Evolutionary conservation across 2,797 vertebrate species (phyloP).

Genomic region (Aselliscus stoliczkanus): DNA sequence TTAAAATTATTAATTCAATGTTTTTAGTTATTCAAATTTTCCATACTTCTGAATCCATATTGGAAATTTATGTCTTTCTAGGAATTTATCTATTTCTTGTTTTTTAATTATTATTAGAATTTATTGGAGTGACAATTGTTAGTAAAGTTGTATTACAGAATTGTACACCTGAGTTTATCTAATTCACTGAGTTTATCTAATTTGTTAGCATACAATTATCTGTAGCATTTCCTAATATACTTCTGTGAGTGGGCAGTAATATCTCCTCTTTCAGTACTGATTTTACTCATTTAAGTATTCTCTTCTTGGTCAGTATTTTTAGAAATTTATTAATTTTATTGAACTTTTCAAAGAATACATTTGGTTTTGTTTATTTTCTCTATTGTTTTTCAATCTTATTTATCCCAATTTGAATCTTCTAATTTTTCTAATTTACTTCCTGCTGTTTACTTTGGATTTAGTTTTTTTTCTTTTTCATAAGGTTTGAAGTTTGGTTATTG

Average conservation of each 20-base stretch:
- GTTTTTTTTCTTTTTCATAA: not conserved
- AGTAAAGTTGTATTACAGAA: no score
- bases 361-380: not conserved
- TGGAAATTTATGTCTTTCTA: not conserved
- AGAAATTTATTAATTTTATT: not conserved
- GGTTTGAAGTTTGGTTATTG: not conserved
- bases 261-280: not conserved
- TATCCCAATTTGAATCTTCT: not conserved
- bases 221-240: not conserved
- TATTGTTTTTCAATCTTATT: not conserved
- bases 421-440: not conserved
- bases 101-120: no score
- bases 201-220: not conserved
- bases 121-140: no score
- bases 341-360: not conserved
- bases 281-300: not conserved
- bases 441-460: not conserved
- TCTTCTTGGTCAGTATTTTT: not conserved
- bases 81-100: not conserved
- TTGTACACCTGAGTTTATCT: not conserved
- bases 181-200: not conserved
- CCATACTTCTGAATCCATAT: not conserved
- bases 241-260: not conserved
- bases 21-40: not conserved
- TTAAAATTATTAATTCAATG: not conserved